phyloP scores from a whole-genome alignment of 1,140 invertebrate genomes.

The Drosophila funebris region DNA sequence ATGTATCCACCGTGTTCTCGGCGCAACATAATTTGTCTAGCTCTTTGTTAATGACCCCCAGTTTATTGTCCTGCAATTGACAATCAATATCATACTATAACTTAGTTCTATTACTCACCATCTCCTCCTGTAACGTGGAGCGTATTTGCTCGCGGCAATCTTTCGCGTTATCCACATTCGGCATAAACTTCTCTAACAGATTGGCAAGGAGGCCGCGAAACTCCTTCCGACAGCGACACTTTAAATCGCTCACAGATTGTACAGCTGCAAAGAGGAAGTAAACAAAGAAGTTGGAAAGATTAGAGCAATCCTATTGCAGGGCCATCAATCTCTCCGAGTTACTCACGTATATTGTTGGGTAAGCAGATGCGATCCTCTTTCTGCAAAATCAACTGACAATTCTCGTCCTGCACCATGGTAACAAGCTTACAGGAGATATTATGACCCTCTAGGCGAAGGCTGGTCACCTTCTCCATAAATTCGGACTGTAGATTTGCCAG shows the following conservation, averaged over 20 bases:
- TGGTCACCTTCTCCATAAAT: slow-evolving; percentile 39
- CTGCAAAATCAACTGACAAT: slow-evolving; percentile 41
- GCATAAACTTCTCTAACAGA: slow-evolving; percentile 20
- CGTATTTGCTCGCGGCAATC: no score
- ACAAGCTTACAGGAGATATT: slow-evolving; percentile 53
- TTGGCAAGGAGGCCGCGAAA: no score
- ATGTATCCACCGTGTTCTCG: neutral
- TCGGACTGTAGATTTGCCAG: slow-evolving; percentile 43
- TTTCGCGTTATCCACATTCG: neutral
- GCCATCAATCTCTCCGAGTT: no score
- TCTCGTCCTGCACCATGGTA: slow-evolving; percentile 31
- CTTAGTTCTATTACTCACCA: slow-evolving; percentile 15
- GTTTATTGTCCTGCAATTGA: neutral
- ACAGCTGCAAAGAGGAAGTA: slow-evolving; percentile 14
- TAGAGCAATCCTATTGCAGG: no score
- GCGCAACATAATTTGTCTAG: neutral
- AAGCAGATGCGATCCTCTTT: slow-evolving; percentile 38
- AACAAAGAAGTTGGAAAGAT: no score
- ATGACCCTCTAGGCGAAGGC: neutral
- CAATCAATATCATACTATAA: neutral
- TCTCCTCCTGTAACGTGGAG: neutral
- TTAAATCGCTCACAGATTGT: slow-evolving; percentile 45
- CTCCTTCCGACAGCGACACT: slow-evolving; percentile 8
- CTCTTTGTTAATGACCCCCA: neutral
- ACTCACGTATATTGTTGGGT: slow-evolving; percentile 60